phyloP scores from a whole-genome alignment of 2,113 vertebrate genomes.

The Psittacula cyanocephala region DNA sequence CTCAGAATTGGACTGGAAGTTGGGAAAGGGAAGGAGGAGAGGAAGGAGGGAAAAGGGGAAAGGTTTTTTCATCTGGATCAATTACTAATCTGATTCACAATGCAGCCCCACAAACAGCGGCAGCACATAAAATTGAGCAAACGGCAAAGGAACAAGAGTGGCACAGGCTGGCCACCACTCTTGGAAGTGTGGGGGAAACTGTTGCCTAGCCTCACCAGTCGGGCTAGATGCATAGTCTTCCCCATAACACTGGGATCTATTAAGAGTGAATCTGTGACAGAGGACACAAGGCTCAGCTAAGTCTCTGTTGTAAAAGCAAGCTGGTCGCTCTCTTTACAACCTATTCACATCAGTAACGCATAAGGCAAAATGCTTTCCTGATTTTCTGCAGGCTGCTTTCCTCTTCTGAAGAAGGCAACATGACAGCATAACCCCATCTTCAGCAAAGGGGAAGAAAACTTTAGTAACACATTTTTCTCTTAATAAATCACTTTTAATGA shows the following conservation, averaged over 20 bases:
- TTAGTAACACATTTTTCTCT: constrained; percentile 49
- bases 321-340: not conserved
- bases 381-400: not conserved
- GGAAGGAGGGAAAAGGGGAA: not conserved
- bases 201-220: not conserved
- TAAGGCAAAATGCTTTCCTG: constrained; percentile 1
- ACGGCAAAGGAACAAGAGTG: not conserved
- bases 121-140: not conserved
- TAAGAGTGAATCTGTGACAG: not conserved
- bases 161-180: not conserved
- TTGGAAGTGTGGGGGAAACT: not conserved
- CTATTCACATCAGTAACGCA: not conserved
- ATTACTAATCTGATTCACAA: not conserved
- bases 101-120: not conserved
- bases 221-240: fast-evolving
- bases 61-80: not conserved
- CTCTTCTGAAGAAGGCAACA: not conserved
- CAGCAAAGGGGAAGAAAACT: not conserved
- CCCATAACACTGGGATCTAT: not conserved
- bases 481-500: constrained; percentile 71
- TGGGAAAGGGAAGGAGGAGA: not conserved
- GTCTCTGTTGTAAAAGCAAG: not conserved
- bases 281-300: not conserved
- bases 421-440: constrained; percentile 6
- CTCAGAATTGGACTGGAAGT: not conserved